Percentiles rank a stretch among this genome's conserved stretches.
These are phyloP conservation scores for Tolypeutes matacus DNA, from an alignment of 2,797 vertebrate species.

Conservation along the genomic window DNA sequence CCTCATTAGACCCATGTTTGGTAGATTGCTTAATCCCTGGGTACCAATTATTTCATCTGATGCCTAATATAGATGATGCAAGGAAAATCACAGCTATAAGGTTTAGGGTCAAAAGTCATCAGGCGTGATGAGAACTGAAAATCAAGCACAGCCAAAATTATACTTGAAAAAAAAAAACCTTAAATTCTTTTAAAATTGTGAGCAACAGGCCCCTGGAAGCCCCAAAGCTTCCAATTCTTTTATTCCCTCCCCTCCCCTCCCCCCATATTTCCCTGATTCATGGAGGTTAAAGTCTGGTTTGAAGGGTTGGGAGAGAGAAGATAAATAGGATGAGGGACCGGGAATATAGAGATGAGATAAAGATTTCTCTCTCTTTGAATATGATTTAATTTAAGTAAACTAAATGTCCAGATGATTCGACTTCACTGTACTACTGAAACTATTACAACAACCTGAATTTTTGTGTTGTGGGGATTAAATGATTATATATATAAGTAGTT, in stretches of 20 bases:
- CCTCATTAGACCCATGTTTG: not conserved
- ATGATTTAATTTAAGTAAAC: not conserved
- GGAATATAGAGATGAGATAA: no score
- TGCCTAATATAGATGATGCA: not conserved
- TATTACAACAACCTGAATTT: not conserved
- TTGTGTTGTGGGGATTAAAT: not conserved
- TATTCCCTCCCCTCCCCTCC: no score
- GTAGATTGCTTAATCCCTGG: not conserved
- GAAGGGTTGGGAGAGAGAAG: no score
- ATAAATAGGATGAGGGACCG: no score
- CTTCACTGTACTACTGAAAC: not conserved
- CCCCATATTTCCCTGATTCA: not conserved
- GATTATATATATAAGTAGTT: not conserved
- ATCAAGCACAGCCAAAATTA: slow-evolving; percentile 39
- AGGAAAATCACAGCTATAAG: not conserved
- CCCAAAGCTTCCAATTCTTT: not conserved
- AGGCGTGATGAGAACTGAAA: not conserved
- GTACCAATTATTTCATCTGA: not conserved
- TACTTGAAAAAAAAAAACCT: not conserved
- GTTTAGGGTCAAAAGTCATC: slow-evolving; percentile 17
- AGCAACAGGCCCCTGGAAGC: not conserved
- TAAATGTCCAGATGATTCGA: not conserved
- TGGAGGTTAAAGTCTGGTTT: not conserved
- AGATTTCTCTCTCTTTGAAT: no score
- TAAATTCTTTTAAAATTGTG: slow-evolving; percentile 31